Base-by-base conservation (phyloP, 2,888 invertebrate genomes). In the Sphinx pinastri region DNA sequence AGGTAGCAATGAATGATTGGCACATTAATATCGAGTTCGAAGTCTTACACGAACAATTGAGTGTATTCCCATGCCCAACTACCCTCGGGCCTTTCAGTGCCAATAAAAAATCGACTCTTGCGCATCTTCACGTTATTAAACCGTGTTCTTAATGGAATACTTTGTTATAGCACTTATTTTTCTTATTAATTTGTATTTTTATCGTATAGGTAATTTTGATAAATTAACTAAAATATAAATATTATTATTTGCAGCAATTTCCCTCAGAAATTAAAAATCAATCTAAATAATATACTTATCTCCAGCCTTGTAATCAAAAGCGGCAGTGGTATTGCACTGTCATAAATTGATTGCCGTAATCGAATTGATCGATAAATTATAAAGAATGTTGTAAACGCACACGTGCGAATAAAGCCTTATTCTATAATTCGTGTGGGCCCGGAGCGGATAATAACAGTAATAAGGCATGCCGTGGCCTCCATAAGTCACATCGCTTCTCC, bases 401-500 rank as follows among this genome's bases (percentile, higher is more conserved):
- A 45, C 47, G 54, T 63, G 69, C 63, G 52, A 12, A 67, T 51
- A 38, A 51, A 31, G 59, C 58, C 19, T 69, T 67, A 70, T 70
- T 67, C 59, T 38, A 38, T 70, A 70, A 70, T 88, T 88, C 86
- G 86, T 82, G 84, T 78, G 73, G 71, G 86, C 89, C 84, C 76
- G 76, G 71, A 81, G 89, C 87, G 72, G 71, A 76, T 91, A 92
- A 92, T 92, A 88, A 90, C 90, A 84, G 90, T 91, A 88, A 91
- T 91, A 89, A 90, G 83, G 81, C 78, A 78, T 77, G 79, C 81
- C 79, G 75, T 72, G 76, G 75, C 80, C 77, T 73, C 83, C 88
- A 91, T 91, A 91, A 91, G 88, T 91, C 90, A 91, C 90, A 81
- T 81, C 74, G 78, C 71, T 74, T 76, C 70, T 77, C 71, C 77